A percentile compares a stretch with the other conserved stretches of the same genome.
phyloP scores from a whole-genome alignment of 2,113 vertebrate species.

The Willisornis vidua region DNA sequence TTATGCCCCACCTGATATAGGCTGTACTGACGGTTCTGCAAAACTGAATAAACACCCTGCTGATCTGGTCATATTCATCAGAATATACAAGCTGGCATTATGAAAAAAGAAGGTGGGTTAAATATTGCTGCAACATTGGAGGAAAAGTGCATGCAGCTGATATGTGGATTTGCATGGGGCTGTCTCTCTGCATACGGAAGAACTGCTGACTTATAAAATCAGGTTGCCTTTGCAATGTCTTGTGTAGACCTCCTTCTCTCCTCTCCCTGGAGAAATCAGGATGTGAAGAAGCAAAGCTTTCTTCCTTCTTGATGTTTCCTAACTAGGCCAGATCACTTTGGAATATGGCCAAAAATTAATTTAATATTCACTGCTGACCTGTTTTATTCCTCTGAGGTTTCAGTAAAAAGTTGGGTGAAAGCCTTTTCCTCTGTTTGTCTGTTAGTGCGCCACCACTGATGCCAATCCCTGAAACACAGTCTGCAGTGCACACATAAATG shows the following conservation, averaged over 20 bases:
- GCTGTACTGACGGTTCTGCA: not conserved
- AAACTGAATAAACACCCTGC: not conserved
- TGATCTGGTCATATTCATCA: not conserved
- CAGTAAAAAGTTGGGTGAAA: conserved; percentile 75
- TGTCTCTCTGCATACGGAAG: not conserved
- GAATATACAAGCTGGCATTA: not conserved
- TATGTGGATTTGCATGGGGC: not conserved
- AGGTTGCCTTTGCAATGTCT: conserved; percentile 41
- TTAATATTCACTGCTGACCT: conserved; percentile 79
- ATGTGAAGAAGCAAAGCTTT: conserved; percentile 70
- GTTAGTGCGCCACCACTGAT: conserved; percentile 44
- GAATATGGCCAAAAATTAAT: conserved; percentile 74
- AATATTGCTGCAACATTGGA: not conserved
- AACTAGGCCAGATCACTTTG: conserved; percentile 79
- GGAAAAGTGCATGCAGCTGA: not conserved
- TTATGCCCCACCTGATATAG: not conserved
- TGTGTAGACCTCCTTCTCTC: conserved; percentile 34
- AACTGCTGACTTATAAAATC: conserved; percentile 59
- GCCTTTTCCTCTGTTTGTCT: conserved; percentile 66
- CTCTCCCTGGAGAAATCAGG: conserved; percentile 69
- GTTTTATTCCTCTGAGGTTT: conserved; percentile 76
- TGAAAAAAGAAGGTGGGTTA: not conserved
- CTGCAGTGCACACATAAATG: conserved; percentile 64
- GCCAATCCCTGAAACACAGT: conserved; percentile 62
- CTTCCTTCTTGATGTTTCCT: conserved; percentile 71